Conservation (phyloP, 2,113 vertebrate genomes). For the Oxyruncus cristatus region DNA sequence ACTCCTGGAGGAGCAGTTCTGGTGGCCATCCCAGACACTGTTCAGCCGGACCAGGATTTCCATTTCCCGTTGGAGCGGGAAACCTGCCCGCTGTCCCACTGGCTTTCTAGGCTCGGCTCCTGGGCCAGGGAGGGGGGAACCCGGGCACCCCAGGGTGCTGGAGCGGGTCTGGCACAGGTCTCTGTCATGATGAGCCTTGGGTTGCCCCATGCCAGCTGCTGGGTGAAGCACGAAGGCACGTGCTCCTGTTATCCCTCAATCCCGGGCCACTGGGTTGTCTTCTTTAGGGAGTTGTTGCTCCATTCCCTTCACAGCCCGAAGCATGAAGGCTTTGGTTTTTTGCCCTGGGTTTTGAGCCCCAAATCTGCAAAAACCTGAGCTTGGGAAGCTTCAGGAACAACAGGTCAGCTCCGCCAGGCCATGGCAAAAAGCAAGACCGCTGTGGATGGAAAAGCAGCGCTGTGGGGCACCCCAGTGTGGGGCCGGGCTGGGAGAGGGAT, state of each 20-base stretch:
- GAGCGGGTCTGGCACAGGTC: background rate
- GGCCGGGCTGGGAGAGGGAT: background rate
- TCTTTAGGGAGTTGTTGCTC: background rate
- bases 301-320: background rate
- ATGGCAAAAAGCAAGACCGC: rapidly evolving
- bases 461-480: background rate
- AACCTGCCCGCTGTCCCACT: background rate
- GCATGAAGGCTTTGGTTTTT: background rate
- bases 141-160: background rate
- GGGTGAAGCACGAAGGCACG: rapidly evolving
- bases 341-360: background rate
- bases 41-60: background rate
- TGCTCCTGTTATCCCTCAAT: rapidly evolving
- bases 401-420: background rate
- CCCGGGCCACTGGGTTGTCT: rapidly evolving
- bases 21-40: background rate
- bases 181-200: background rate
- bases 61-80: background rate
- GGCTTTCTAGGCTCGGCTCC: background rate
- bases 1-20: background rate
- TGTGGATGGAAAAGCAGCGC: background rate
- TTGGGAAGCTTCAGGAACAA: rapidly evolving
- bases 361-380: background rate
- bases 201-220: background rate
- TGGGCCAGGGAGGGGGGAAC: rapidly evolving